Percentiles rank a stretch among this genome's conserved stretches.
These are phyloP conservation scores for Gryon sp. DNA, from an alignment of 1,140 invertebrate species.

Conservation along the genomic window DNA sequence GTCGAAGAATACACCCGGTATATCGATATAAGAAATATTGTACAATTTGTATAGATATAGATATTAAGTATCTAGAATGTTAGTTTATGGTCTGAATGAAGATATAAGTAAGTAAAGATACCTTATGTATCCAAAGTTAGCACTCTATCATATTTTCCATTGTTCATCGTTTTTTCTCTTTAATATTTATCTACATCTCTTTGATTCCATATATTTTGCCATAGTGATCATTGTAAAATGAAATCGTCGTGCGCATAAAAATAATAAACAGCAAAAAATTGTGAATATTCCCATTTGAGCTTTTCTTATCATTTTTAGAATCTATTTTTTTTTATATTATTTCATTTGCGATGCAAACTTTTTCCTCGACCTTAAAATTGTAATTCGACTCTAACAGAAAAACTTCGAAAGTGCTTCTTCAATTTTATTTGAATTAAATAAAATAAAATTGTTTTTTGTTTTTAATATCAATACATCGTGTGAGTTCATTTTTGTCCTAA, in stretches of 20 bases:
- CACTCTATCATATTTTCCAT: conserved; percentile 8
- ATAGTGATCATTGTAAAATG: conserved; percentile 23
- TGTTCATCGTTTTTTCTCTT: neutral
- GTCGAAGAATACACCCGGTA: conserved; percentile 28
- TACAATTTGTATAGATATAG: conserved; percentile 78
- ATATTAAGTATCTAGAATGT: conserved; percentile 71
- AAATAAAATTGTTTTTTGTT: no score
- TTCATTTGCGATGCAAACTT: no score
- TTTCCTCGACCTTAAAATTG: no score
- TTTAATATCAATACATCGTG: no score
- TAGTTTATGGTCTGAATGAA: conserved; percentile 78
- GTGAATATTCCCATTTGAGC: conserved; percentile 40
- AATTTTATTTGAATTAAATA: no score
- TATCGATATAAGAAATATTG: conserved; percentile 69
- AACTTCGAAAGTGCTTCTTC: no score
- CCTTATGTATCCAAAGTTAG: conserved; percentile 42
- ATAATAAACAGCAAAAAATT: no score
- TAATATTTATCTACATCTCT: neutral
- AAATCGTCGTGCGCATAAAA: conserved; percentile 23
- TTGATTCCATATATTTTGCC: conserved; percentile 10
- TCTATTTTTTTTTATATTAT: no score
- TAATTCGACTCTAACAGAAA: no score
- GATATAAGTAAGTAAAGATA: conserved; percentile 49
- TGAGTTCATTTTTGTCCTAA: no score
- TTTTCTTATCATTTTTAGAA: neutral